These are phyloP conservation scores for Leuciscus idus DNA, from an alignment of 2,113 vertebrate species.

Conservation along the genomic window DNA sequence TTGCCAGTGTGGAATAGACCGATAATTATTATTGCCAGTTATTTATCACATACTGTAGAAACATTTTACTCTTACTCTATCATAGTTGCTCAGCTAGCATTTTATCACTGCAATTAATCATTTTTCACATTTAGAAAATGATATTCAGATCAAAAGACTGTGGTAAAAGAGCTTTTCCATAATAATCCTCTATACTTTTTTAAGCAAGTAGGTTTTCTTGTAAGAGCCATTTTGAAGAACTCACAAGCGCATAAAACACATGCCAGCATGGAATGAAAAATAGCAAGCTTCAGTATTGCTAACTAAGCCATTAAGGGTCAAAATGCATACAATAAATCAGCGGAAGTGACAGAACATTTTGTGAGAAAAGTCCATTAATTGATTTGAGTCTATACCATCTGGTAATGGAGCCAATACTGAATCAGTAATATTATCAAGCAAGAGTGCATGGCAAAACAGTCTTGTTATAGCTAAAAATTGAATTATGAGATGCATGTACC, in stretches of 20 bases:
- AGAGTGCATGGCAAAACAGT: not conserved
- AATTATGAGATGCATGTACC: not conserved
- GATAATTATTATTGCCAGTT: conserved; percentile 5
- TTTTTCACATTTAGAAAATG: conserved; percentile 7
- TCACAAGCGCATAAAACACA: conserved; percentile 1
- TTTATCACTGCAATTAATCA: conserved; percentile 2
- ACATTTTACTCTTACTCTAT: not conserved
- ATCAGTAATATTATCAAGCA: not conserved
- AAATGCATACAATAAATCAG: not conserved
- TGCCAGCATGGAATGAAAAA: not conserved
- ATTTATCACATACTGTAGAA: conserved; percentile 8
- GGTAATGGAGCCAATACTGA: not conserved
- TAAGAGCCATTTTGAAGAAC: not conserved
- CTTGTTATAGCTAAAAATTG: not conserved
- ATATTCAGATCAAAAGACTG: not conserved
- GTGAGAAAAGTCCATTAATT: conserved; percentile 21
- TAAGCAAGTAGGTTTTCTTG: not conserved
- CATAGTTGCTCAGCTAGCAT: not conserved
- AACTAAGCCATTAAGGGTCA: not conserved
- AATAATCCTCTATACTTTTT: not conserved
- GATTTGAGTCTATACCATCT: not conserved
- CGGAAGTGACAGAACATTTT: not conserved
- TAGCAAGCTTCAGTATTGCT: not conserved
- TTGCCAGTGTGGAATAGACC: not conserved
- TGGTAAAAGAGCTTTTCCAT: not conserved